phyloP scores from a whole-genome alignment of 2,797 vertebrate genomes.

The Pseudomugil tenellus region DNA sequence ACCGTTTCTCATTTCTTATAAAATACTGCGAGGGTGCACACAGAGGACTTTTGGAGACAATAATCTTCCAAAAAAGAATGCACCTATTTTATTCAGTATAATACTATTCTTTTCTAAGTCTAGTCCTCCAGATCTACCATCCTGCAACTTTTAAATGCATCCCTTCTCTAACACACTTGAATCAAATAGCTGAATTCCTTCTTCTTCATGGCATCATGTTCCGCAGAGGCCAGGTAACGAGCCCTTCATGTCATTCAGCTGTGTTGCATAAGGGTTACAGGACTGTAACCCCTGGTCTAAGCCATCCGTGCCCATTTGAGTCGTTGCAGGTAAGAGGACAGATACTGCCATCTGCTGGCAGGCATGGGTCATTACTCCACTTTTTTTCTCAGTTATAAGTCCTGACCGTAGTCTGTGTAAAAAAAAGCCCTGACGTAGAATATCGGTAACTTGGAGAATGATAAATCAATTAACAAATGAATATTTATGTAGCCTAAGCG shows the following conservation, averaged over 20 bases:
- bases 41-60: neutral
- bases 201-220: no score
- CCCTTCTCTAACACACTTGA: no score
- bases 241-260: no score
- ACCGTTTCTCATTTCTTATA: neutral
- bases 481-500: no score
- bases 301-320: no score
- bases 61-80: neutral
- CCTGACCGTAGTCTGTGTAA: no score
- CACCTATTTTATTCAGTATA: neutral
- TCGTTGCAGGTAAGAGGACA: neutral
- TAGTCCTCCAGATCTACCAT: neutral
- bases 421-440: neutral
- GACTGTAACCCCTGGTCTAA: neutral
- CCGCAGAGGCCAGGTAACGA: no score
- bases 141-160: no score
- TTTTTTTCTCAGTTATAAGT: no score
- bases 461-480: neutral
- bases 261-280: no score
- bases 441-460: neutral
- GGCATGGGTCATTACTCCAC: neutral
- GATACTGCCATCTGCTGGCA: slow-evolving; percentile 26
- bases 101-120: neutral
- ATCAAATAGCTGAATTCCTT: no score
- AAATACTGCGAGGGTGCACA: neutral